Evolutionary conservation across 2,113 vertebrate genomes (phyloP), one percentile per base, ranked within the genome.

Genomic region (mouse (Mus musculus)): DNA sequence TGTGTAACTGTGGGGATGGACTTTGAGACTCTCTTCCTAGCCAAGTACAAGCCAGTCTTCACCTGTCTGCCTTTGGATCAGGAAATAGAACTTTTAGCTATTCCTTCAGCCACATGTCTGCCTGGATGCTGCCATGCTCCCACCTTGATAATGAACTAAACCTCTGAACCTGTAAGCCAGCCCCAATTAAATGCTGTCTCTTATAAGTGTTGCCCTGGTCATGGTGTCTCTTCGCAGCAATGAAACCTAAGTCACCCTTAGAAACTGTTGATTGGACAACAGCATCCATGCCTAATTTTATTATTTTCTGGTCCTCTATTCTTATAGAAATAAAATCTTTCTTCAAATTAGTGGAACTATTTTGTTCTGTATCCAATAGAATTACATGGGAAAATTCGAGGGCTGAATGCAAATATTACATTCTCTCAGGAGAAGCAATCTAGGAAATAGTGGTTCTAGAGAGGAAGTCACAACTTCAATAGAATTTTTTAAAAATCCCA

Each of bases 281-380:
- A 39, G 33, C 9, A 61, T 28, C 46, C 49, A 65, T 39, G 39
- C 75, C 91, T 76, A 67, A 54, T 67, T 87, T 75, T 88, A 80
- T 61, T 6, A 54, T 52, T 42, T 46, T 39, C 30, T 93, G 10
- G 86, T 36, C 2, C 78, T 86, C n/a, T 86, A 14, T 26, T 90
- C 39, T 85, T 94, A 92, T 28, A 95, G 52, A n/a, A 85, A 91
- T 77, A 73, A 94, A 89, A 93, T 61, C 6, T 1, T 71, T 19
- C 9, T 42, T 26, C 81, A 95, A 94, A 59, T 90, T 96, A 82
- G 33, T 93, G 8, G 26, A 94, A 94, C 13, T 82, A 61, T 16
- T n/a, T n/a, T n/a, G 39, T 7, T 75, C 14, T 89, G 52, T 5
- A 89, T 33, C 33, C 17, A 9, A 87, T 30, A 93, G 2, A 91